Base-by-base conservation (phyloP, 30 jellyfish, hydroid and myxozoan genomes). In the Cassiopea xamachana region DNA sequence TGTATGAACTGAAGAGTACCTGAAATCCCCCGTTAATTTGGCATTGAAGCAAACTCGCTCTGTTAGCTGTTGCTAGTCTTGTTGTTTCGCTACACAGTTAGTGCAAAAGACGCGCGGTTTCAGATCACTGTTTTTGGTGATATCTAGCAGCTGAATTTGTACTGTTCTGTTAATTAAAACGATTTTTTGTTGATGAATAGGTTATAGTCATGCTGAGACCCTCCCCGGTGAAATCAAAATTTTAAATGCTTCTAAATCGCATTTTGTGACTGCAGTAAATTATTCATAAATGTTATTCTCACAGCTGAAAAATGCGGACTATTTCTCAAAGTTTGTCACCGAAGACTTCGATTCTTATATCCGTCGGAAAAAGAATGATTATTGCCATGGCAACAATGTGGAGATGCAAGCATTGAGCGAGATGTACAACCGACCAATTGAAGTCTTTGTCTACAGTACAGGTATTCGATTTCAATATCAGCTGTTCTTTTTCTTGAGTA, bases 361-460 rank as follows among this genome's bases (percentile, higher is more conserved):
- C 49, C 91, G 96, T 39, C 89, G 99, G 14, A 96, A 96, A 75
- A 88, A 96, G 76, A 92, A 96, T 85, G 99, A 96, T 27, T 79
- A 82, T 73, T 88, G 96, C 86, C 99, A 96, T 88, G 99, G 99
- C 14, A 96, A 96, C 87, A 96, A 96, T 75, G 94, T 89, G 27
- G 99, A 96, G 92, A 90, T 96, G 92, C 99, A 96, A 58, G 99
- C 99, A 44, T 62, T 96, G 70, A 89, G 97, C 86, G 99, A 96
- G 80, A 89, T 96, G 96, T 96, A 96, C 86, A 96, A 89, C 73
- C 88, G 99, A 47, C 97, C 98, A 1, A 92, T 96, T 47, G 99
- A 96, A 80, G 97, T 96, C 72, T 96, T 76, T 77, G 97, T 87
- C 46, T 96, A 96, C 86, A 83, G 97, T 27, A 64, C 74, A 60